Evolutionary conservation across 2,888 invertebrate genomes (phyloP).

Genomic region (Phortica magna): DNA sequence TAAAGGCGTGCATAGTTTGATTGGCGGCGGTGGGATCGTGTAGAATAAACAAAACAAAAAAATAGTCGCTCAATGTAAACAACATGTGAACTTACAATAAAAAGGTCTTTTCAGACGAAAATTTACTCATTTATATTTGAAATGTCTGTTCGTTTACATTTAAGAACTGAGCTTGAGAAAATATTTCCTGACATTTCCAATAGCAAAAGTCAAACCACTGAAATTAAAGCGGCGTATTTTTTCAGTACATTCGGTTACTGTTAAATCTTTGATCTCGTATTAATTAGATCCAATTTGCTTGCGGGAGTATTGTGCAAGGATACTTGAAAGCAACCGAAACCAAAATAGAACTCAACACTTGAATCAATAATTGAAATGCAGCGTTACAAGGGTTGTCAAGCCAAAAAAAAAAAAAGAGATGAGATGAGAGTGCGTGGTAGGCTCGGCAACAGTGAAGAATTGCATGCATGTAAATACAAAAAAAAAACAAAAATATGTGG

Average conservation of each 20-base stretch:
- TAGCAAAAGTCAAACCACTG: too few species aligned
- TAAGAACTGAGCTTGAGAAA: too few species aligned
- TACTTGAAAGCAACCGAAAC: slow-evolving; percentile 17
- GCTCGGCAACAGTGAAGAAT: too few species aligned
- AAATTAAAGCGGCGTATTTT: not conserved
- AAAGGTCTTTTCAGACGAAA: too few species aligned
- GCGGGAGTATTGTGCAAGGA: slow-evolving; percentile 4
- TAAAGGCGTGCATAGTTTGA: not conserved
- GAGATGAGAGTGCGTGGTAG: not conserved
- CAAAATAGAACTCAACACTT: slow-evolving; percentile 53
- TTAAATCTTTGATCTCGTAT: not conserved
- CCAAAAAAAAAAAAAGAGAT: not conserved
- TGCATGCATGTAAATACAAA: not conserved
- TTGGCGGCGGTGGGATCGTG: not conserved
- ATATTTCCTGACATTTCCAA: too few species aligned
- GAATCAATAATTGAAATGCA: slow-evolving; percentile 65
- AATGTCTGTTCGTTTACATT: too few species aligned
- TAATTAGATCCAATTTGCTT: slow-evolving; percentile 18
- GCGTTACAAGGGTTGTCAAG: slow-evolving; percentile 7
- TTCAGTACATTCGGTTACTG: not conserved
- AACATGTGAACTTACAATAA: too few species aligned
- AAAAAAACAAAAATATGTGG: not conserved
- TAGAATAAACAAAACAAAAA: too few species aligned
- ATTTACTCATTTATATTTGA: too few species aligned
- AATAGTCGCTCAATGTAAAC: too few species aligned